Percentiles rank a stretch among this genome's conserved stretches.
These are phyloP conservation scores for Galeopterus variegatus DNA, from an alignment of 2,113 vertebrate species.

Conservation along the genomic window DNA sequence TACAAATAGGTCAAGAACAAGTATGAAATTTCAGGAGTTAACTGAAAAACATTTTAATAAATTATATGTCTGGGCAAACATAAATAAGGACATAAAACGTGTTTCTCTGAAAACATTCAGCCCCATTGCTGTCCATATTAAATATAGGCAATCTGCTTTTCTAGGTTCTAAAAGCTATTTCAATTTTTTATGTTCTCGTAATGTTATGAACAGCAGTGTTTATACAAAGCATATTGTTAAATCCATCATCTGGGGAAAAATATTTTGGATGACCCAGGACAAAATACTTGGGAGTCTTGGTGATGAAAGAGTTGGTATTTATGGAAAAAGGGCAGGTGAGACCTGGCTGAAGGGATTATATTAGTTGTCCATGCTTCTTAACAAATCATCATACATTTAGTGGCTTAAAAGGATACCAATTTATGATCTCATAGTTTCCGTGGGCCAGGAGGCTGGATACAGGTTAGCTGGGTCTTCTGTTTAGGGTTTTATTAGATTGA, in stretches of 20 bases:
- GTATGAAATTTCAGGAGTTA: constrained; percentile 53
- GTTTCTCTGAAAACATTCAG: constrained; percentile 56
- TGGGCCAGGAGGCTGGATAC: background rate
- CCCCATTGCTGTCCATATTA: background rate
- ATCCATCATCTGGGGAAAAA: background rate
- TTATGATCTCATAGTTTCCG: background rate
- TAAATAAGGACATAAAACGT: constrained; percentile 29
- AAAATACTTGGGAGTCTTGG: background rate
- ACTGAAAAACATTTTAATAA: constrained; percentile 43
- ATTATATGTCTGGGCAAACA: background rate
- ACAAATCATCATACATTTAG: background rate
- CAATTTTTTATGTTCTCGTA: background rate
- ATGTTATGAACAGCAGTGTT: constrained; percentile 11
- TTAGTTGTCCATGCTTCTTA: background rate
- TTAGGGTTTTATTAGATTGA: background rate
- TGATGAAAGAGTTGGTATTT: constrained; percentile 21
- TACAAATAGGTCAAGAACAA: background rate
- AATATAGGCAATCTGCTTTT: background rate
- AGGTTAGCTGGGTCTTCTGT: background rate
- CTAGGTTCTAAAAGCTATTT: constrained; percentile 55
- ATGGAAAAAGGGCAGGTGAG: background rate
- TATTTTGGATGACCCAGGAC: background rate
- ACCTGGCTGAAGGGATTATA: background rate
- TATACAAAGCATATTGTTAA: constrained; percentile 25
- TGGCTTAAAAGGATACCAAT: background rate